These are phyloP conservation scores for Noctua janthe DNA, from an alignment of 2,888 invertebrate species.

Conservation along the genomic window DNA sequence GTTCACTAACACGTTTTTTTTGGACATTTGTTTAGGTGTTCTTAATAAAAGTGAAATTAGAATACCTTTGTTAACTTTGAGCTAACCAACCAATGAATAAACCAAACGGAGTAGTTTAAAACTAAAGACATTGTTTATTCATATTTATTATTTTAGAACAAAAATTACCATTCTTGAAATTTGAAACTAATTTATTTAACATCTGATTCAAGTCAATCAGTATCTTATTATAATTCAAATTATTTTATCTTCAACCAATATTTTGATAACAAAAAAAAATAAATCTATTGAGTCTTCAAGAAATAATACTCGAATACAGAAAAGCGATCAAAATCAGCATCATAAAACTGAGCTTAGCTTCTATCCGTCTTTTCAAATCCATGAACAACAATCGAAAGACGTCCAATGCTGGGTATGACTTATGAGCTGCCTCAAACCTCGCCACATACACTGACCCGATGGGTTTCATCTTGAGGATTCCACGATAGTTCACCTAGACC, in stretches of 20 bases:
- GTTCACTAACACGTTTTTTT: background rate
- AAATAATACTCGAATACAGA: background rate
- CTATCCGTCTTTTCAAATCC: background rate
- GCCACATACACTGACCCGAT: background rate
- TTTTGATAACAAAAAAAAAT: background rate
- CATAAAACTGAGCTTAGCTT: background rate
- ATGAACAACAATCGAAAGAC: background rate
- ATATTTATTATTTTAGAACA: background rate
- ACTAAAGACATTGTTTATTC: constrained; percentile 9
- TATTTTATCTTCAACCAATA: background rate
- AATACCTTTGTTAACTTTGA: constrained; percentile 14
- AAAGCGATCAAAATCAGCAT: background rate
- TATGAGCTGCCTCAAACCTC: background rate
- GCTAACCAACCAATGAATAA: constrained; percentile 7
- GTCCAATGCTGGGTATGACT: background rate
- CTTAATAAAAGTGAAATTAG: background rate
- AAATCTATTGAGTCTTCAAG: background rate
- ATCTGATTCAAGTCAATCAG: background rate
- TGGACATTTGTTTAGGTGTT: background rate
- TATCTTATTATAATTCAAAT: background rate
- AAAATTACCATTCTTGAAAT: constrained; percentile 11
- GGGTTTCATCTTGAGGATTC: too few relatives aligned
- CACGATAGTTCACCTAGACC: too few relatives aligned
- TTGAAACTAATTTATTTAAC: background rate
- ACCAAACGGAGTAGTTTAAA: background rate